These are phyloP conservation scores for Drosophila athabasca DNA, from an alignment of 1,140 invertebrate genomes.

Conservation along the genomic window DNA sequence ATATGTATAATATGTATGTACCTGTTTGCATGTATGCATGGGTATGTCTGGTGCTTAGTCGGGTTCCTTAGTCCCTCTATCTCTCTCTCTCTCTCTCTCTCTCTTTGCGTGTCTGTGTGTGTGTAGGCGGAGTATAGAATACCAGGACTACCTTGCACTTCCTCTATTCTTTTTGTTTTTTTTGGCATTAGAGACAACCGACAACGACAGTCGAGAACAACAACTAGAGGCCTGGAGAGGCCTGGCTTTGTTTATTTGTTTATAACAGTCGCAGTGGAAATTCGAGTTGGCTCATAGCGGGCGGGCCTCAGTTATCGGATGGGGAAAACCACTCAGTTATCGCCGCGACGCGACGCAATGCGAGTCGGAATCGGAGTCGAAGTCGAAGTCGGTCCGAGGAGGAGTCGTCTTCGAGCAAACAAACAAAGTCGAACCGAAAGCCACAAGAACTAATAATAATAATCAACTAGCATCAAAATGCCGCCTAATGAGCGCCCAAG, in stretches of 20 bases:
- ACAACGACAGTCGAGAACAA: conserved; percentile 5
- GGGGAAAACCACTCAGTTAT: conserved; percentile 42
- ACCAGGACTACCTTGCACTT: conserved; percentile 60
- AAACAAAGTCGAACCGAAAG: neutral
- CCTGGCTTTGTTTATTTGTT: conserved; percentile 66
- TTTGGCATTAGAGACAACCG: conserved; percentile 53
- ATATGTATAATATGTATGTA: too few species aligned
- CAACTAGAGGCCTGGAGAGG: conserved; percentile 5
- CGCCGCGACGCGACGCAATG: conserved; percentile 31
- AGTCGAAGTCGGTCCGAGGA: neutral
- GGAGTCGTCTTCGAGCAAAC: too few species aligned
- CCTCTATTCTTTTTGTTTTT: conserved; percentile 23
- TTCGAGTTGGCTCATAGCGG: conserved; percentile 49
- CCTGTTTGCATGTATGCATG: conserved; percentile 4
- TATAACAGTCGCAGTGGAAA: conserved; percentile 61
- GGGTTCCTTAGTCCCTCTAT: neutral
- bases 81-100: too few species aligned
- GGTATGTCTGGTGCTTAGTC: conserved; percentile 21
- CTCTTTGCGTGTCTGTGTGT: too few species aligned
- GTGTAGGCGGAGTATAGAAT: conserved; percentile 13
- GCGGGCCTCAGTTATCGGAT: conserved; percentile 41
- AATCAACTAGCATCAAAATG: neutral
- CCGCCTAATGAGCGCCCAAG: neutral
- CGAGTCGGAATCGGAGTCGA: conserved; percentile 12
- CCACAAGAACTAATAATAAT: neutral